Evolutionary conservation across 2,888 invertebrate species (phyloP), one percentile per base, ranked within the genome.

Genomic region (Spatulosminthurus flaviceps): DNA sequence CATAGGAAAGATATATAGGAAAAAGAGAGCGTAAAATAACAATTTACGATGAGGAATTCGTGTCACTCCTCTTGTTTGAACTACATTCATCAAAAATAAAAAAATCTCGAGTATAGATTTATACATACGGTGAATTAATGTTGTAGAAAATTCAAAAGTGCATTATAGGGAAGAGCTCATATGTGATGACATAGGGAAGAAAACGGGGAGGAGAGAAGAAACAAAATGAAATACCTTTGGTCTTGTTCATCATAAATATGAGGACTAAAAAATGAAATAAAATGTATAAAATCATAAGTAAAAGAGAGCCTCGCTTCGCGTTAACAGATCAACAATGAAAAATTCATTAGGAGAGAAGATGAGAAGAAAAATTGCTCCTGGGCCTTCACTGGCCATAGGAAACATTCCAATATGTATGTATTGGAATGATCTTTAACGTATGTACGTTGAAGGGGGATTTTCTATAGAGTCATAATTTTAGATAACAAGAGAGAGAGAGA

Each of bases 291-390:
- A 16, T 66, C 19, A 66, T 11, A 66, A 21, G 64, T 13, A 21
- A 64, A 64, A 67, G 28, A 67, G 67, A 67, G n/a, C n/a, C n/a
- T n/a, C 11, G 69, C 7, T 29, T 28, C n/a, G 70, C 41, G 70
- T 70, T 34, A 70, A 70, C 70, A 70, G 70, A 70, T 70, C 70
- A 70, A 70, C 70, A 70, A 70, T 70, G 70, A 70, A 69, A 29
- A 70, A 70, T 70, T 70, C 70, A 70, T 70, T 70, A 41, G 34
- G 29, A 41, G 34, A 19, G 9, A 70, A 29, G 29, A 29, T 1
- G 4, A 11, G 41, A n/a, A 11, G 9, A 51, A 5, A 51, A 9
- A 29, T 28, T 28, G 71, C 71, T 71, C 42, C 71, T 71, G 71
- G 71, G 22, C 42, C 41, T 13, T 41, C n/a, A 11, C 51, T n/a